A percentile compares a stretch with the other conserved stretches of the same genome.
These are phyloP conservation scores for Turnix velox DNA, from an alignment of 2,113 vertebrate species.

Conservation along the genomic window DNA sequence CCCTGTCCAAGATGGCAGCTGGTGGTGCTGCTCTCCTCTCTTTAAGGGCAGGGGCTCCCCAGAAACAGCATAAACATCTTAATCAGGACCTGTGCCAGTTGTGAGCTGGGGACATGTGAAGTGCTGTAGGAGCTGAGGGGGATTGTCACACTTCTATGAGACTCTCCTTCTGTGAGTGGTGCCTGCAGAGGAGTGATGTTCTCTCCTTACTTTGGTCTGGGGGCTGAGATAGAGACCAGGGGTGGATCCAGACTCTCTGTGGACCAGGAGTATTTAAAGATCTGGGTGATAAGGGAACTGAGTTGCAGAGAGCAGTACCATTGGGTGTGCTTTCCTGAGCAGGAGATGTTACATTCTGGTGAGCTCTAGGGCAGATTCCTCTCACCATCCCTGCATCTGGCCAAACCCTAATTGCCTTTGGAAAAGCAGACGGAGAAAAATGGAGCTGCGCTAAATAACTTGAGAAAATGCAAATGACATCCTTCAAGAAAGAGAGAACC, in stretches of 20 bases:
- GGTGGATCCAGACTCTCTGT: neutral
- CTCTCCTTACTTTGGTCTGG: neutral
- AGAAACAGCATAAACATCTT: constrained; percentile 54
- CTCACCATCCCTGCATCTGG: neutral
- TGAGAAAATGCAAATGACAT: constrained; percentile 59
- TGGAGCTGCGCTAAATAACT: constrained; percentile 17
- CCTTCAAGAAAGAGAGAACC: constrained; percentile 28
- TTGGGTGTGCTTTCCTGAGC: neutral
- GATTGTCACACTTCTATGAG: neutral
- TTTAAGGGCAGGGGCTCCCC: constrained; percentile 21
- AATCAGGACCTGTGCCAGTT: neutral
- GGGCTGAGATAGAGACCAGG: neutral
- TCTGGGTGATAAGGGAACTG: neutral
- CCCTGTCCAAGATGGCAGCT: neutral
- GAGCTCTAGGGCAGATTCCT: neutral
- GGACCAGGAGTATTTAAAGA: neutral
- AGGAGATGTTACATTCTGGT: accelerated
- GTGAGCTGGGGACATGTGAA: neutral
- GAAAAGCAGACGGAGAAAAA: constrained; percentile 4
- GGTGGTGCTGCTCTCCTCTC: neutral
- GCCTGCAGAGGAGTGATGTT: neutral
- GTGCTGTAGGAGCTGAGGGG: neutral
- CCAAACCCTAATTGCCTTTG: neutral
- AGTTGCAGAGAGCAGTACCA: neutral
- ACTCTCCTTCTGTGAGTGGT: neutral